A percentile compares a stretch with the other conserved stretches of the same genome.
Conservation (phyloP, 2,888 invertebrate genomes). For the Lithosia quadra region DNA sequence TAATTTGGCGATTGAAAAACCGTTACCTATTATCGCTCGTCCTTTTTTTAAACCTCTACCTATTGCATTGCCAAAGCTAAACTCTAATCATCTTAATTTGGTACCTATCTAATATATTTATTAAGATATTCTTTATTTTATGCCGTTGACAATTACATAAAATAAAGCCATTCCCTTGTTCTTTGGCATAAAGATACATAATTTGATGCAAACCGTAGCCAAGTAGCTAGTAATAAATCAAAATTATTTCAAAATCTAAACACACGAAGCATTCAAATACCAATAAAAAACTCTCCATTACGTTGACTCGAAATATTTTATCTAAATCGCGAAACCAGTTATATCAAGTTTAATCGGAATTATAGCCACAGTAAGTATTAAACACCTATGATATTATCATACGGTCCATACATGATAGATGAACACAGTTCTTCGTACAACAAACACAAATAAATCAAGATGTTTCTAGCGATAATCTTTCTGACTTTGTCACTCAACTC, state of each 20-base stretch:
- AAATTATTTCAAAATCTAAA: background rate
- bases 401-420: constrained; percentile 68
- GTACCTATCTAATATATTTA: too few relatives aligned
- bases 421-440: constrained; percentile 67
- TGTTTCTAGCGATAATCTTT: constrained; percentile 68
- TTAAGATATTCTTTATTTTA: too few relatives aligned
- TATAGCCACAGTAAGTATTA: constrained; percentile 48
- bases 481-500: constrained; percentile 74
- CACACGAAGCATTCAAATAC: background rate
- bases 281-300: constrained; percentile 31
- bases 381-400: constrained; percentile 67
- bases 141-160: too few relatives aligned
- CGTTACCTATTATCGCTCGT: too few relatives aligned
- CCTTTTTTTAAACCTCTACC: too few relatives aligned
- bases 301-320: constrained; percentile 37
- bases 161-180: too few relatives aligned
- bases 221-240: background rate
- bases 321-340: constrained; percentile 50
- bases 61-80: too few relatives aligned
- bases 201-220: too few relatives aligned
- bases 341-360: constrained; percentile 46
- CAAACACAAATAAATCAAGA: constrained; percentile 76
- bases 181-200: too few relatives aligned
- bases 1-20: too few relatives aligned
- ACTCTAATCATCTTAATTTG: too few relatives aligned